Evolutionary conservation across 2,797 vertebrate species (phyloP).

Genomic region (Sebastes wilsoni): DNA sequence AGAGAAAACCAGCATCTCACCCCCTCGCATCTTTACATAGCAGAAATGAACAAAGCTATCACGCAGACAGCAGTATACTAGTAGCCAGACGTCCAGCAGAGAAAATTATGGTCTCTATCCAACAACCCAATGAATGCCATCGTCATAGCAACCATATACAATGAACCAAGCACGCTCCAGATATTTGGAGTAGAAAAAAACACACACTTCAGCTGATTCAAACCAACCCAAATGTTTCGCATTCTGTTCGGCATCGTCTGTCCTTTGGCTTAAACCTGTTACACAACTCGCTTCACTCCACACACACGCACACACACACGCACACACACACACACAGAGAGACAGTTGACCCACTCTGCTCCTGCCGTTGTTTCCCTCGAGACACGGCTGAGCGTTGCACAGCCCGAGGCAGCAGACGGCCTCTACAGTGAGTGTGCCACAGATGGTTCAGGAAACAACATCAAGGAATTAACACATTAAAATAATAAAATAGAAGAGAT

Average conservation of each 20-base stretch:
- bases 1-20: neutral
- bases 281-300: constrained; percentile 2
- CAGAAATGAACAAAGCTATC: neutral
- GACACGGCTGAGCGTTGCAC: constrained; percentile 2
- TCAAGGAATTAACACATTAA: neutral
- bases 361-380: constrained; percentile 6
- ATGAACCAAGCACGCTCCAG: constrained; percentile 6
- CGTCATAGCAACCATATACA: constrained; percentile 41
- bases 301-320: neutral
- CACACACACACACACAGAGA: neutral
- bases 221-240: neutral
- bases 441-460: constrained; percentile 24
- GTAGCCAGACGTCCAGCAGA: neutral
- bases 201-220: neutral
- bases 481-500: neutral
- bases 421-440: constrained; percentile 8
- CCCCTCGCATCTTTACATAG: neutral
- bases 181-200: neutral
- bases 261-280: constrained; percentile 21
- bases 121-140: neutral
- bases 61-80: neutral
- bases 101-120: constrained; percentile 1
- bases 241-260: constrained; percentile 10
- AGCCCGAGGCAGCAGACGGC: constrained; percentile 26
- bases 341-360: constrained; percentile 20